Conservation (phyloP, 2,797 vertebrate species). For the Aselliscus stoliczkanus region DNA sequence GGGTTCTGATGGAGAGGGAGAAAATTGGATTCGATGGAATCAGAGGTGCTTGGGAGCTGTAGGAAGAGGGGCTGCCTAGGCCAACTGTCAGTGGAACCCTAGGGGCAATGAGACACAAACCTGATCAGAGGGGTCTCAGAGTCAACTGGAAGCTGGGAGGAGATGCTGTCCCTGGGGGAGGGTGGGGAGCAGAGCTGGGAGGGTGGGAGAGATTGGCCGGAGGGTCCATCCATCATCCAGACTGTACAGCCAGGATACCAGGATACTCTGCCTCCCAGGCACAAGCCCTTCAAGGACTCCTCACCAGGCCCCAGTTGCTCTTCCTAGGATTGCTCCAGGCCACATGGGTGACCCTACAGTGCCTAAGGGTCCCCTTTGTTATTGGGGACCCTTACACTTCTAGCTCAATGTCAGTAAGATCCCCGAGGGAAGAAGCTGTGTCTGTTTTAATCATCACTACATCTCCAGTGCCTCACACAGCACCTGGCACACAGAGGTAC, state of each 20-base stretch:
- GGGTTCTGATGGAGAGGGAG: constrained; percentile 20
- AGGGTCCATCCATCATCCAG: neutral
- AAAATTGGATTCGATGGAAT: neutral
- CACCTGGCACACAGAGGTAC: neutral
- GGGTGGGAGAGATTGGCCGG: neutral
- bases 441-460: neutral
- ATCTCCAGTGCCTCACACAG: neutral
- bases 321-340: neutral
- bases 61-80: neutral
- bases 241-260: neutral
- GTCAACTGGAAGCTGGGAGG: neutral
- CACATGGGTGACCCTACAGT: neutral
- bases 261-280: neutral
- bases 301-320: neutral
- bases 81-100: neutral
- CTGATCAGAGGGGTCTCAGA: neutral
- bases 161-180: neutral
- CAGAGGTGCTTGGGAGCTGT: neutral
- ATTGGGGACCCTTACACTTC: neutral
- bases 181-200: neutral
- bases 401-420: neutral
- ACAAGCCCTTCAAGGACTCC: neutral
- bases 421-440: neutral
- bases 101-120: neutral
- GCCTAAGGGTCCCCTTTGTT: neutral